These are phyloP conservation scores for Heteropelma amictum DNA, from an alignment of 2,888 invertebrate genomes.

Conservation along the genomic window DNA sequence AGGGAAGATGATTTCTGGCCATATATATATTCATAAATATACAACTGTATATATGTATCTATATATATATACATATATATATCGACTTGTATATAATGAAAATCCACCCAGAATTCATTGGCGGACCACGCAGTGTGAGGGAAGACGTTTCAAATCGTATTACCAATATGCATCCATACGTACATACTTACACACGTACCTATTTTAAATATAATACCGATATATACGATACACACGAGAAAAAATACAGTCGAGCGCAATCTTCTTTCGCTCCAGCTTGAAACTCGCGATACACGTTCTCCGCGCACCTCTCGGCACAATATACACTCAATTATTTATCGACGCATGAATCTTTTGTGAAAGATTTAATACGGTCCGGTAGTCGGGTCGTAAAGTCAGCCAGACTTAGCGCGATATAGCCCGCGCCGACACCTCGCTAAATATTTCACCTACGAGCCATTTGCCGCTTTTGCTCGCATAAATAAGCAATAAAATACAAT, in stretches of 20 bases:
- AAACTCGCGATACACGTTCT: conserved; percentile 39
- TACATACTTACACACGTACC: neutral
- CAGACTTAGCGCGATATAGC: conserved; percentile 49
- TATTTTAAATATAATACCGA: neutral
- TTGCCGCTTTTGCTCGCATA: conserved; percentile 9
- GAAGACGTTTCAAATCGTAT: conserved; percentile 38
- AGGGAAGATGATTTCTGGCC: conserved; percentile 56
- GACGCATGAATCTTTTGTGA: conserved; percentile 59
- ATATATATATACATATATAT: neutral
- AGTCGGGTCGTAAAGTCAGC: conserved; percentile 58
- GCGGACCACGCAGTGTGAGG: conserved; percentile 52
- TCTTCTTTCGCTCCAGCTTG: conserved; percentile 3
- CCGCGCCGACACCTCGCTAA: conserved; percentile 56
- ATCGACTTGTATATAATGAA: conserved; percentile 47
- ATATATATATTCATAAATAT: conserved; percentile 1
- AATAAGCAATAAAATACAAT: conserved; percentile 2
- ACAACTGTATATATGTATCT: neutral
- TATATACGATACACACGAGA: conserved; percentile 3
- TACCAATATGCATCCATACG: conserved; percentile 2
- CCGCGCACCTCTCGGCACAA: conserved; percentile 44
- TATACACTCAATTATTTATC: conserved; percentile 60
- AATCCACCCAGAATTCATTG: conserved; percentile 62
- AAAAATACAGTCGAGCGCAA: conserved; percentile 31
- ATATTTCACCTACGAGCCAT: conserved; percentile 51
- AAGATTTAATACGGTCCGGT: conserved; percentile 60